Evolutionary conservation across 2,113 vertebrate species (phyloP), one percentile per base, ranked within the genome.

Genomic region (Caretta caretta): DNA sequence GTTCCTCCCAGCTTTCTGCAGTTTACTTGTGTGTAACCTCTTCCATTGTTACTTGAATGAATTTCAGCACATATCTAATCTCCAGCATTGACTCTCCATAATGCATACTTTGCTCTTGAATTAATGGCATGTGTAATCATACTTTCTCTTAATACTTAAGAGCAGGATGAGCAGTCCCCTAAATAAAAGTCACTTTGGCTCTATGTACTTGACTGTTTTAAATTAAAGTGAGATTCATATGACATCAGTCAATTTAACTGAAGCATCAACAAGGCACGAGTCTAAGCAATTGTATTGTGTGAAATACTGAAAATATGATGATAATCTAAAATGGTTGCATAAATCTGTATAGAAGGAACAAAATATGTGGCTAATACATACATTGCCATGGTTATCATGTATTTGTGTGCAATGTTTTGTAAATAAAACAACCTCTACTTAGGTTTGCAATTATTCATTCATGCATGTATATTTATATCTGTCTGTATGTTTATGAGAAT

Each of bases 11-110:
- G 76, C 50, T 81, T 90, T 93, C 3, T 92, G 56, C 4, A 87
- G 48, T 96, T 93, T 96, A 90, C 57, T 94, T 46, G 50, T 84
- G n/a, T 80, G 69, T 35, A 90, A 93, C 72, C 50, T 11, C 81
- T 93, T 87, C 57, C 65, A 35, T 79, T 86, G 48, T 75, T 91
- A 93, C 78, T 91, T 79, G 75, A 92, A 90, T 69, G 0, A 0
- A 95, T 96, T 92, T 85, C 54, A 90, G 75, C 19, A 76, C 1
- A 17, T 78, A 83, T 27, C 16, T 89, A 22, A 56, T 51, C 35
- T 78, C 49, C 89, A 91, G 69, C 87, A 85, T 51, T 76, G 80
- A 3, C 17, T 89, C 10, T 16, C 25, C 25, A 72, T 81, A 42
- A 83, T 65, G 84, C 51, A 94, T 72, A 16, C 6, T 75, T 88